phyloP scores from a whole-genome alignment of 2,797 vertebrate species.

The Lithobates pipiens region DNA sequence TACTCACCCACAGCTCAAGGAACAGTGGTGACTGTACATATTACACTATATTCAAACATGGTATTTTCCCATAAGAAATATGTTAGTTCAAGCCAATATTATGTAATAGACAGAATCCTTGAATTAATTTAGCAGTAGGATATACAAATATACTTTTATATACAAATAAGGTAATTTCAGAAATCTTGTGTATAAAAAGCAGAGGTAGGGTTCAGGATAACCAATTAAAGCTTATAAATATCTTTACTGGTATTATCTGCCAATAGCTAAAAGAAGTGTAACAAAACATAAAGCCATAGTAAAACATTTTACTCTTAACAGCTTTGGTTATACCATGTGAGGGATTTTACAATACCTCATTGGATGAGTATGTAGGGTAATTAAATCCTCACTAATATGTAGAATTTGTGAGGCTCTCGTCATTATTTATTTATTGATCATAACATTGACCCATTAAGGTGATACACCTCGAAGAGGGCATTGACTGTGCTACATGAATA shows the following conservation, averaged over 20 bases:
- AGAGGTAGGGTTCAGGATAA: neutral
- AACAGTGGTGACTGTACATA: no score
- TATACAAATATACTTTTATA: neutral
- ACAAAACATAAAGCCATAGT: neutral
- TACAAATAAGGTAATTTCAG: neutral
- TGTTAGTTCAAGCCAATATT: no score
- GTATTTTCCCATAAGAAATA: no score
- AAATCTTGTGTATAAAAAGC: neutral
- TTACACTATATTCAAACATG: no score
- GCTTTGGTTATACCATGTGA: neutral
- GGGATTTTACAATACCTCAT: neutral
- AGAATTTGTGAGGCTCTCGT: neutral
- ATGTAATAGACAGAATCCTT: neutral
- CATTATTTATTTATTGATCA: conserved; percentile 65
- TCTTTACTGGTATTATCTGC: neutral
- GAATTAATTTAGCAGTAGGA: neutral
- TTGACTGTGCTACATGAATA: conserved; percentile 56
- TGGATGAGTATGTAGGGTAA: neutral
- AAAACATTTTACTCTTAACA: neutral
- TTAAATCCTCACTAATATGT: conserved; percentile 41
- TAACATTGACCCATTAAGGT: conserved; percentile 53
- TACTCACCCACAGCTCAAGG: no score
- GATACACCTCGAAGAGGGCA: conserved; percentile 10
- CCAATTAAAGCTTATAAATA: neutral
- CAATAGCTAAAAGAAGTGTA: neutral